Conservation (phyloP, 2,888 invertebrate genomes). For the Acleris cristana region DNA sequence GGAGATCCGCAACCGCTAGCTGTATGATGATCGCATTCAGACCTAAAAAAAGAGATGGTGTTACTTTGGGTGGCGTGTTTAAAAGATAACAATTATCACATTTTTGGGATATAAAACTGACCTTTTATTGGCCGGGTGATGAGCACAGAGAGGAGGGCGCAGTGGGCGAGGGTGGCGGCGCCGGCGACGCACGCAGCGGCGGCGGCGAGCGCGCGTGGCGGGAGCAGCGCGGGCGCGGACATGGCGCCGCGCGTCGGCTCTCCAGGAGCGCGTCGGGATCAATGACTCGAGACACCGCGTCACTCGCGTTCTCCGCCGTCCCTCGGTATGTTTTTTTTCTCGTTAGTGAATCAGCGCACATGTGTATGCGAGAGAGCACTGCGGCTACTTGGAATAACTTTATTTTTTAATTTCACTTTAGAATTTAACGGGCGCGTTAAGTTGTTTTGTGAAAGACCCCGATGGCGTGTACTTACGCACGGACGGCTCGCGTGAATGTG, state of each 20-base stretch:
- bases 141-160: constrained; percentile 70
- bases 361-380: constrained; percentile 67
- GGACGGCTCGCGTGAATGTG: constrained; percentile 44
- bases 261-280: constrained; percentile 77
- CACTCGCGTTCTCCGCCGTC: constrained; percentile 74
- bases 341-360: constrained; percentile 75
- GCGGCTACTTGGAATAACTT: constrained; percentile 48
- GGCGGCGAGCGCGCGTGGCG: constrained; percentile 51
- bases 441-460: constrained; percentile 9
- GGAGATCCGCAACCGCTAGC: constrained; percentile 78
- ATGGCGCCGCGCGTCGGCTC: constrained; percentile 57
- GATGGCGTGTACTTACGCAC: constrained; percentile 23
- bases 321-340: constrained; percentile 66
- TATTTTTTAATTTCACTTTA: constrained; percentile 38
- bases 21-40: constrained; percentile 80
- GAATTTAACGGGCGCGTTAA: constrained; percentile 27
- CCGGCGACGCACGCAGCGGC: constrained; percentile 58
- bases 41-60: constrained; percentile 70
- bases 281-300: constrained; percentile 76
- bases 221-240: constrained; percentile 31
- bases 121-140: constrained; percentile 76
- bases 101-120: constrained; percentile 48
- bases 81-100: constrained; percentile 36
- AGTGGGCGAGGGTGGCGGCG: constrained; percentile 73
- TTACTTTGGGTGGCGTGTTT: constrained; percentile 8